A percentile compares a stretch with the other conserved stretches of the same genome.
phyloP scores from a whole-genome alignment of 2,888 invertebrate species.

The Aphidius colemani region DNA sequence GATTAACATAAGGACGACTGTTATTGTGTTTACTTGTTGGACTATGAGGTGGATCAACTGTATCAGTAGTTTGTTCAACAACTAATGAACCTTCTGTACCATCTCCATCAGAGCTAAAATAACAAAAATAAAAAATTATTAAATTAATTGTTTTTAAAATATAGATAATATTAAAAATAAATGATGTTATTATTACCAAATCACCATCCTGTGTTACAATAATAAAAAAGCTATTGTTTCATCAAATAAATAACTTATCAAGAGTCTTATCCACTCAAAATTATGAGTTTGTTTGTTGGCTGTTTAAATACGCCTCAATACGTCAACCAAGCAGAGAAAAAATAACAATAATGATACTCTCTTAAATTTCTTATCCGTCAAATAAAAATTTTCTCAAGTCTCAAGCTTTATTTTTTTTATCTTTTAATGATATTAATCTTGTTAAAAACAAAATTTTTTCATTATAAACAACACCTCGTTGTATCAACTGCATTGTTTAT shows the following conservation, averaged over 20 bases:
- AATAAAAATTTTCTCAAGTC: too few relatives aligned
- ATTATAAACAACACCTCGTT: too few relatives aligned
- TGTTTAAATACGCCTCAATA: too few relatives aligned
- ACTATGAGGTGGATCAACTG: conserved; percentile 57
- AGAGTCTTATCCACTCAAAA: too few relatives aligned
- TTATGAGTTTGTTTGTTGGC: too few relatives aligned
- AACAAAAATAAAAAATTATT: conserved; percentile 12
- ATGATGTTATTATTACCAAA: conserved; percentile 20
- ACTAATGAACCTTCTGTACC: conserved; percentile 58
- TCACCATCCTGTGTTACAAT: conserved; percentile 26
- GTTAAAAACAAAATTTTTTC: too few relatives aligned
- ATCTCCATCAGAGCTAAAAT: conserved; percentile 58
- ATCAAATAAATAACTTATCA: not conserved
- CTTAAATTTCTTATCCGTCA: too few relatives aligned
- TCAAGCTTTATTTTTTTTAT: too few relatives aligned
- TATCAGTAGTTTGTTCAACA: conserved; percentile 55
- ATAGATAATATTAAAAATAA: not conserved
- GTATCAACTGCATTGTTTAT: too few relatives aligned
- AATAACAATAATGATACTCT: too few relatives aligned
- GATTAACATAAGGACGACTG: conserved; percentile 50
- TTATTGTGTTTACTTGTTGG: conserved; percentile 55
- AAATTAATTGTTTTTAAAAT: not conserved
- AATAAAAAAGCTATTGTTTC: conserved; percentile 13
- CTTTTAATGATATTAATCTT: too few relatives aligned
- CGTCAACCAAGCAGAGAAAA: too few relatives aligned